Evolutionary conservation across 2,888 invertebrate species (phyloP), one percentile per base, ranked within the genome.

Genomic region (Busseola fusca): DNA sequence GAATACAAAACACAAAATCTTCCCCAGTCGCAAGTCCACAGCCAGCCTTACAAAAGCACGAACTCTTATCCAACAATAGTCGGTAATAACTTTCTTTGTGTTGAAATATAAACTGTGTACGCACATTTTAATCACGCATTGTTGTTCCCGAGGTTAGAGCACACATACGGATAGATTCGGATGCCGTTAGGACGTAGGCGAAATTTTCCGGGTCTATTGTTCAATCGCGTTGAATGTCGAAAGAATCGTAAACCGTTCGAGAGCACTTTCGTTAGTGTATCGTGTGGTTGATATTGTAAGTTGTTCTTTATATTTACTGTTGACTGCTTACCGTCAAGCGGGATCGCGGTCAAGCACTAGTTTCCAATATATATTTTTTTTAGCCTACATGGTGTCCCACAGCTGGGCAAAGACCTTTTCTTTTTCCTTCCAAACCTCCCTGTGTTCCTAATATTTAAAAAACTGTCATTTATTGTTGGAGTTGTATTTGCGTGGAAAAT

Each of bases 101-200:
- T 91, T 89, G 89, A 88, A 88, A 88, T 87, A 87, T 88, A 87
- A 78, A 82, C 82, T 78, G 84, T 84, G 87, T 87, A 88, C 91
- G 91, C 92, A 91, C 89, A 92, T 93, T 93, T 93, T 94, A 94
- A 93, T 94, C 93, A 91, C 87, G 90, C 88, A 91, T 92, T 93
- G 91, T 91, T 56, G 81, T 80, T 82, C 74, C 64, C 37, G 69
- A 73, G 69, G 76, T 82, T 60, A 76, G 80, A 85, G 84, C 88
- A 86, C 83, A 86, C 85, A 86, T 58, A 76, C 65, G 66, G 52
- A 68, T 59, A 67, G 82, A 82, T 82, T 76, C 64, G 66, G 79
- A 69, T 82, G 69, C 80, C 87, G 89, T 88, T 88, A 87, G 48
- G 52, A 83, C 78, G 88, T 88, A 83, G 89, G 89, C 86, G 87